Evolutionary conservation across 2,113 vertebrate species (phyloP).

Genomic region (Siniperca chuatsi): DNA sequence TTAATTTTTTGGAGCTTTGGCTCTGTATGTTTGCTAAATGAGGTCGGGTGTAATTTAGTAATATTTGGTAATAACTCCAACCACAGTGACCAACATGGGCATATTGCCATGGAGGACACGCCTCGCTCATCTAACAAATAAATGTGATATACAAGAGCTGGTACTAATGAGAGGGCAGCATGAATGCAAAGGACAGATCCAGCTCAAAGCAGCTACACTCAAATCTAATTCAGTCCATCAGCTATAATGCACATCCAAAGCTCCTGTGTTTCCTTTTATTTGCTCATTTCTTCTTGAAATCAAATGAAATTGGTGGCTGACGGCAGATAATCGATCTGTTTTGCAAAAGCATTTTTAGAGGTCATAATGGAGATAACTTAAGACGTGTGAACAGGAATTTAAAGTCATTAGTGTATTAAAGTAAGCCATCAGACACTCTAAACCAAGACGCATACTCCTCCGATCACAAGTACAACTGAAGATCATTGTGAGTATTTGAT

Average conservation of each 20-base stretch:
- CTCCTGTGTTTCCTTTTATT: background rate
- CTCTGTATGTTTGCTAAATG: conserved; percentile 13
- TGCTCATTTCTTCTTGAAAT: background rate
- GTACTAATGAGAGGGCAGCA: conserved; percentile 41
- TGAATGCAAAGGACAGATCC: background rate
- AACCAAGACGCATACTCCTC: background rate
- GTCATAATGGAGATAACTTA: too few relatives aligned
- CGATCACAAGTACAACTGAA: background rate
- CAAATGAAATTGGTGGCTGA: background rate
- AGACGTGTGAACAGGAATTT: background rate
- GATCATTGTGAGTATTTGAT: background rate
- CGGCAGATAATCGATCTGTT: background rate
- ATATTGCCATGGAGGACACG: conserved; percentile 55
- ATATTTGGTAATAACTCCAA: conserved; percentile 22
- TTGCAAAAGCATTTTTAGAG: background rate
- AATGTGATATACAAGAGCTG: conserved; percentile 12
- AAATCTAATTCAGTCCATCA: background rate
- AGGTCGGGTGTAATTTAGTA: conserved; percentile 37
- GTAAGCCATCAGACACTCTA: background rate
- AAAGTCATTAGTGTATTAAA: background rate
- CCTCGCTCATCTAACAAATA: conserved; percentile 37
- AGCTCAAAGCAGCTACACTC: conserved; percentile 6
- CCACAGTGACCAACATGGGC: background rate
- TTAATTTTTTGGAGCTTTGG: background rate
- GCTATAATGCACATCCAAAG: background rate